Evolutionary conservation across 2,888 invertebrate species (phyloP).

Genomic region (Dyspetes luteomarginatus): DNA sequence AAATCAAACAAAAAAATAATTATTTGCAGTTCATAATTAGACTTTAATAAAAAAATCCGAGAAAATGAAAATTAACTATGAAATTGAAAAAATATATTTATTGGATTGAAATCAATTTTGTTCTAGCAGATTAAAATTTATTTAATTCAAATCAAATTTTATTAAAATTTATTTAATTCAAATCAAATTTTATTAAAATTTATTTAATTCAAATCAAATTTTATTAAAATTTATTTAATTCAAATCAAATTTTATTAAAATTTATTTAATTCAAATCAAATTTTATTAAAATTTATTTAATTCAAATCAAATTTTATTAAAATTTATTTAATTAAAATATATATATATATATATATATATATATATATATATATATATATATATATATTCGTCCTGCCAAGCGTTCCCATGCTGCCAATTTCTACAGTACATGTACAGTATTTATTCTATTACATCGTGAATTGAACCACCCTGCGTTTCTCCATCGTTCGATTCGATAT

Average conservation of each 20-base stretch:
- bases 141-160: background rate
- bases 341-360: too few relatives aligned
- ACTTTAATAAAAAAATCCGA: background rate
- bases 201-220: too few relatives aligned
- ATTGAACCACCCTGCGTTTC: conserved; percentile 5
- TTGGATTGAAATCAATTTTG: background rate
- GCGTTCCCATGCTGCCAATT: background rate
- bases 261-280: too few relatives aligned
- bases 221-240: too few relatives aligned
- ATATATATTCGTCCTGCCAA: too few relatives aligned
- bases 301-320: too few relatives aligned
- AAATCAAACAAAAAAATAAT: background rate
- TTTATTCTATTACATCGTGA: conserved; percentile 16
- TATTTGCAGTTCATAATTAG: background rate
- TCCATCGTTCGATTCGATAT: conserved; percentile 42
- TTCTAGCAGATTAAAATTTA: background rate
- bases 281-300: too few relatives aligned
- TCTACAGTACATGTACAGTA: background rate
- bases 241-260: too few relatives aligned
- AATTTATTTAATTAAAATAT: too few relatives aligned
- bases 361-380: too few relatives aligned
- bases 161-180: too few relatives aligned
- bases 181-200: too few relatives aligned
- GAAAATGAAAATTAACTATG: background rate
- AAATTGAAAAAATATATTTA: background rate